Conservation (phyloP, 2,113 vertebrate genomes). For the Nibea albiflora region DNA sequence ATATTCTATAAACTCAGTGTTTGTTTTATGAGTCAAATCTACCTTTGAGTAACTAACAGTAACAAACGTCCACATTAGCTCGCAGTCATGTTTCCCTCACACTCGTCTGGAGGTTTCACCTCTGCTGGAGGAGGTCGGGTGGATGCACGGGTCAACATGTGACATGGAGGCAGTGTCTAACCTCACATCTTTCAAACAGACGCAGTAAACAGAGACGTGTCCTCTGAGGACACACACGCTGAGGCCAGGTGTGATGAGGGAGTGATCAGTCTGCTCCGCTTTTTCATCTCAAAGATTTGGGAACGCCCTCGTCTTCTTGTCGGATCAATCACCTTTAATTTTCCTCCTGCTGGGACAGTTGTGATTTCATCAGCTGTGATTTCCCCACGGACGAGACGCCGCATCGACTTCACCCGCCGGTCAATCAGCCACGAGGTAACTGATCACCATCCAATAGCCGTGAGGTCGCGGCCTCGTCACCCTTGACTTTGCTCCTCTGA, state of each 20-base stretch:
- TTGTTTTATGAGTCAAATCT: too few relatives aligned
- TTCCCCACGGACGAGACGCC: conserved; percentile 56
- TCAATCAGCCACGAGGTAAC: conserved; percentile 62
- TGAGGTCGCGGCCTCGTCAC: conserved; percentile 49
- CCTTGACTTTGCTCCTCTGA: conserved; percentile 56
- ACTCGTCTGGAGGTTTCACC: background rate
- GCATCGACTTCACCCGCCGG: conserved; percentile 55
- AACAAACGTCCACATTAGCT: background rate
- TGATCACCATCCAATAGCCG: conserved; percentile 62
- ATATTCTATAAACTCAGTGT: too few relatives aligned
- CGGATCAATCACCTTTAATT: conserved; percentile 25
- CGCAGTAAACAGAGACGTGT: background rate
- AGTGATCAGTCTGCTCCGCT: background rate
- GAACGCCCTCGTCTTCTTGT: conserved; percentile 23
- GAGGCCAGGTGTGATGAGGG: background rate
- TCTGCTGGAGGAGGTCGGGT: background rate
- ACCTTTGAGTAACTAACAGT: background rate
- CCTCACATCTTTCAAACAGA: conserved; percentile 18
- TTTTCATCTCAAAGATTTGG: conserved; percentile 20
- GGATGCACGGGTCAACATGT: background rate
- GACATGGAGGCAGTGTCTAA: too few relatives aligned
- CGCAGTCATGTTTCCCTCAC: background rate
- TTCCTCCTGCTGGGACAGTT: conserved; percentile 26
- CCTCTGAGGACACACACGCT: conserved; percentile 24
- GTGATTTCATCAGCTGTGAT: conserved; percentile 62